Evolutionary conservation across 2,113 vertebrate species (phyloP), one percentile per base, ranked within the genome.

Genomic region (Scortum barcoo): DNA sequence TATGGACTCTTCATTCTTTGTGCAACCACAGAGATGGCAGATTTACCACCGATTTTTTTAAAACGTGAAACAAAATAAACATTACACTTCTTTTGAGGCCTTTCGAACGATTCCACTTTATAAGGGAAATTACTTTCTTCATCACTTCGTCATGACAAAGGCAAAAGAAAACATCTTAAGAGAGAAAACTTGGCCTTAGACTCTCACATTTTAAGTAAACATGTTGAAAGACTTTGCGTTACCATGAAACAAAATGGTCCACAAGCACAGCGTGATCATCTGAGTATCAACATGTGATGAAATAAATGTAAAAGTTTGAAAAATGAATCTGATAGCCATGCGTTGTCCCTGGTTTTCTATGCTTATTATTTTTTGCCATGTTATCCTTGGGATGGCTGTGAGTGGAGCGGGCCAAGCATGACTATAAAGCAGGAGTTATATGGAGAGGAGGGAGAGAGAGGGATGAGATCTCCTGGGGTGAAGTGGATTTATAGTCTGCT

Each of bases 341-440:
- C 42, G 36, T 7, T 44, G 48, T 54, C 66, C 22, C 58, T 71
- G 60, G 17, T 63, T 68, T 74, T 40, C 50, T 56, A 26, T 72
- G 38, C 69, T 75, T 80, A 28, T 87, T 81, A 56, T 66, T 79
- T 82, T 71, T 72, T 71, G 26, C 67, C 46, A 40, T 70, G 85
- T 86, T 82, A 19, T 70, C 70, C 1, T 79, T 85, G 86, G 86
- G 67, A 44, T 20, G 11, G 56, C 80, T 70, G n/a, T 48, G 20
- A 76, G 44, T 13, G 54, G 38, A 79, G 38, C 7, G 28, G 62
- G 76, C 76, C 63, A 65, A 87, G 48, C 14, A 5, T 51, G 66
- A 61, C 67, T 78, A 42, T 76, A 67, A 86, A 77, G 33, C 50
- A 57, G 33, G 16, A 82, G 65, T 74, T 80, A 44, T 80, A 77